A percentile compares a stretch with the other conserved stretches of the same genome.
phyloP scores from a whole-genome alignment of 1,140 invertebrate species.

The Cydia fagiglandana region DNA sequence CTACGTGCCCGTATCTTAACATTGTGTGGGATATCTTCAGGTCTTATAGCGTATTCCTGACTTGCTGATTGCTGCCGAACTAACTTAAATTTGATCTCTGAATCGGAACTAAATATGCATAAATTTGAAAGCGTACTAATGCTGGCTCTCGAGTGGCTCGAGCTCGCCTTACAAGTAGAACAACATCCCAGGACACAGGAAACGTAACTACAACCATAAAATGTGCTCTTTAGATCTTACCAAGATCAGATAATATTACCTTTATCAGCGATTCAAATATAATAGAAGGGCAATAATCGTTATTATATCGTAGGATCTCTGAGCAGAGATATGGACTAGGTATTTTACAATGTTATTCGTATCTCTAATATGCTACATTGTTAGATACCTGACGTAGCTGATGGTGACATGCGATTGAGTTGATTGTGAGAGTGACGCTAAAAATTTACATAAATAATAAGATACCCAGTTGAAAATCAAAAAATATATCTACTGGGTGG shows the following conservation, averaged over 20 bases:
- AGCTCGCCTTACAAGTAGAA: neutral
- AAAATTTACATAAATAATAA: too few relatives aligned
- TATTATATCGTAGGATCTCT: constrained; percentile 8
- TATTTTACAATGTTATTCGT: neutral
- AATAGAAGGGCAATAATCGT: constrained; percentile 11
- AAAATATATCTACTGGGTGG: too few relatives aligned
- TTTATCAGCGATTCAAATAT: constrained; percentile 25
- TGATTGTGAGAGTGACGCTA: too few relatives aligned
- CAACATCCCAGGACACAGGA: constrained; percentile 15
- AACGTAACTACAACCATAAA: constrained; percentile 23
- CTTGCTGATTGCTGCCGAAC: neutral
- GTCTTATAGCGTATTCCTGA: neutral
- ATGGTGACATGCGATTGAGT: too few relatives aligned
- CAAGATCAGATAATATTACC: constrained; percentile 26
- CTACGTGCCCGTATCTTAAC: constrained; percentile 28
- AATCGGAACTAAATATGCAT: neutral
- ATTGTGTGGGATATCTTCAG: constrained; percentile 29
- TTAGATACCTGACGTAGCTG: neutral
- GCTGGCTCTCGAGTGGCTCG: neutral
- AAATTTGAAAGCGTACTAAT: neutral
- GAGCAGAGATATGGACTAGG: neutral
- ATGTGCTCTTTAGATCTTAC: constrained; percentile 19
- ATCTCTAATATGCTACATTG: neutral
- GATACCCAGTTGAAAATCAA: too few relatives aligned
- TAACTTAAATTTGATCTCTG: neutral